Evolutionary conservation across 2,797 vertebrate genomes (phyloP), one percentile per base, ranked within the genome.

Genomic region (Dermochelys coriacea): DNA sequence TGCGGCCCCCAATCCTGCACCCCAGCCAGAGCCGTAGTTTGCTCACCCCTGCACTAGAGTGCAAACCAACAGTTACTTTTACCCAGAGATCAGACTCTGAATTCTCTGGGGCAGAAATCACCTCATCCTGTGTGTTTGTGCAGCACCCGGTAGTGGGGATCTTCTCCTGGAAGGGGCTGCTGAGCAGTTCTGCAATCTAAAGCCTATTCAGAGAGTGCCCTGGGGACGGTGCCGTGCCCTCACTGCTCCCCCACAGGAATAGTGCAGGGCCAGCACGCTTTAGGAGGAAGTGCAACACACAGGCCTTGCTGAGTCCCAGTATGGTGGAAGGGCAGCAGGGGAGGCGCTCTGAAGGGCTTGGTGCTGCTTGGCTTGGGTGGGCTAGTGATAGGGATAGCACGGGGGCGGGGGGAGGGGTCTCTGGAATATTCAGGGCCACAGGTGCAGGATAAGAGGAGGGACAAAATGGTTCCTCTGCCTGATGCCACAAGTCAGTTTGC

Each of bases 21-120:
- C 51, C 51, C 12, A 49, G 49, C 49, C 49, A 12, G 10, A 49
- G 49, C 49, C 49, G 11, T 49, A 54, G 52, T 54, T 54, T 54
- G 52, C 21, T 8, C 52, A 54, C 19, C 52, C 19, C 52, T 54
- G 21, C 4, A 21, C 52, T 54, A 54, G 52, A 71, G n/a, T 15
- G 7, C 25, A 18, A n/a, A 18, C 3, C 0, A 0, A 18, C 61
- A n/a, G 59, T 61, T 34, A 34, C 14, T 61, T 61, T 61, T 61
- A 18, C 31, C 31, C 31, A 15, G 15, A 9, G 34, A 34, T 34
- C 16, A 64, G 34, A 18, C 34, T 19, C 8, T 19, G 47, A 61
- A 21, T 27, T 47, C 34, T 29, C 37, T 34, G 68, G 14, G 34
- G 3, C 27, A 12, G 47, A 12, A 87, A 10, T 23, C 11, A 52